These are phyloP conservation scores for Halcyon smyrnensis DNA, from an alignment of 2,797 vertebrate genomes.

Conservation along the genomic window DNA sequence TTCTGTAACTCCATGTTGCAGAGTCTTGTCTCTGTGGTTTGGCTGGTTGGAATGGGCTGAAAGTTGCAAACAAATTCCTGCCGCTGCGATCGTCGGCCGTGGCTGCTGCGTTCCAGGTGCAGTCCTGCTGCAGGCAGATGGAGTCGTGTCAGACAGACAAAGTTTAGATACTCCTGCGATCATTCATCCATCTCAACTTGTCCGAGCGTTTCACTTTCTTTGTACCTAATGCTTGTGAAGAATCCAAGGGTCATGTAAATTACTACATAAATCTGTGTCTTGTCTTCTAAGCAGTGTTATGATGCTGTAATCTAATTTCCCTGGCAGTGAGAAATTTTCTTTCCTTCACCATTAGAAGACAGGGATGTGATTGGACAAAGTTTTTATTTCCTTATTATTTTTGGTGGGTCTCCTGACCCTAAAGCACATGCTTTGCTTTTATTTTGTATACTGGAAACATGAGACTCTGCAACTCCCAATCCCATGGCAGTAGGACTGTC, in stretches of 20 bases:
- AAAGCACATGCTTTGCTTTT: background rate
- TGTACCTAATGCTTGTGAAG: background rate
- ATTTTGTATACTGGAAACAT: background rate
- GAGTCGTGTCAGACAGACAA: background rate
- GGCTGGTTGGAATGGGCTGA: background rate
- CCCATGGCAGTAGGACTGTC: background rate
- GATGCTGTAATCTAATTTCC: background rate
- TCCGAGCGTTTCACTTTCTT: background rate
- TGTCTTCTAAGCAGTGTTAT: rapidly evolving
- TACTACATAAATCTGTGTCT: background rate
- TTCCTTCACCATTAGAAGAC: background rate
- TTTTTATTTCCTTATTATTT: background rate
- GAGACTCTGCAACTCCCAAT: background rate
- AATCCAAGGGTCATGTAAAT: background rate
- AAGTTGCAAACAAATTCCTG: background rate
- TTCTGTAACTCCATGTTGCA: background rate
- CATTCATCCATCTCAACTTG: background rate
- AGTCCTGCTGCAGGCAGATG: background rate
- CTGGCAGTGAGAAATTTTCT: background rate
- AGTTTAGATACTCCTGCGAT: background rate
- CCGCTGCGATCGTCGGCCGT: background rate
- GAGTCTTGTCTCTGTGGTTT: background rate
- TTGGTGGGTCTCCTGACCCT: background rate
- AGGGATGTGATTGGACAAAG: background rate
- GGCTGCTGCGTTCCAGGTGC: background rate